phyloP scores from a whole-genome alignment of 2,113 vertebrate genomes.

The Scalopus aquaticus region DNA sequence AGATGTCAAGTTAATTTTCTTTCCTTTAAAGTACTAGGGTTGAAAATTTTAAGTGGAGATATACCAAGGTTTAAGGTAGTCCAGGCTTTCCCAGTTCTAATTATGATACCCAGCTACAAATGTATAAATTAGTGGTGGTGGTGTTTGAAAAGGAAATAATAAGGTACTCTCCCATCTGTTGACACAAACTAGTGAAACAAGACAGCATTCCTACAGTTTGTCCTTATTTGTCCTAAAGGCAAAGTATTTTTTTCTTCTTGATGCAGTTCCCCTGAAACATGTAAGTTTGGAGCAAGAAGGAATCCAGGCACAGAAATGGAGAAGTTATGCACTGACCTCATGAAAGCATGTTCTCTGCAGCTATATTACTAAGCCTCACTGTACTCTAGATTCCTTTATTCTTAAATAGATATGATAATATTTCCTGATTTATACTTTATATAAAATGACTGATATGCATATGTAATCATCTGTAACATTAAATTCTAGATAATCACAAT shows the following conservation, averaged over 20 bases:
- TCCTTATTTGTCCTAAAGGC: background rate
- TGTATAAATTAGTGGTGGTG: background rate
- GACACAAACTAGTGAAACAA: background rate
- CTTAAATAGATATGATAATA: background rate
- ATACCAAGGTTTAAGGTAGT: background rate
- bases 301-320: background rate
- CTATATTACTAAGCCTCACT: accelerated
- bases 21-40: background rate
- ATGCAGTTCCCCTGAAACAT: accelerated
- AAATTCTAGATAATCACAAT: background rate
- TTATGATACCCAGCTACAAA: background rate
- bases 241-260: background rate
- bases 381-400: background rate
- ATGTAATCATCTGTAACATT: background rate
- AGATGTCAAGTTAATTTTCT: background rate
- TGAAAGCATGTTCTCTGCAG: background rate
- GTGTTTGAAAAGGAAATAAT: background rate
- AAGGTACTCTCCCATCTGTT: background rate
- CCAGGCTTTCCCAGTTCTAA: background rate
- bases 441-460: background rate
- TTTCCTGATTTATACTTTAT: background rate
- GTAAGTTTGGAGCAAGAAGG: background rate
- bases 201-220: accelerated
- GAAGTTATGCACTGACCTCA: accelerated
- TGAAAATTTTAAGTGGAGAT: background rate